A percentile compares a stretch with the other conserved stretches of the same genome.
These are phyloP conservation scores for Carollia perspicillata DNA, from an alignment of 2,113 vertebrate species.

Conservation along the genomic window DNA sequence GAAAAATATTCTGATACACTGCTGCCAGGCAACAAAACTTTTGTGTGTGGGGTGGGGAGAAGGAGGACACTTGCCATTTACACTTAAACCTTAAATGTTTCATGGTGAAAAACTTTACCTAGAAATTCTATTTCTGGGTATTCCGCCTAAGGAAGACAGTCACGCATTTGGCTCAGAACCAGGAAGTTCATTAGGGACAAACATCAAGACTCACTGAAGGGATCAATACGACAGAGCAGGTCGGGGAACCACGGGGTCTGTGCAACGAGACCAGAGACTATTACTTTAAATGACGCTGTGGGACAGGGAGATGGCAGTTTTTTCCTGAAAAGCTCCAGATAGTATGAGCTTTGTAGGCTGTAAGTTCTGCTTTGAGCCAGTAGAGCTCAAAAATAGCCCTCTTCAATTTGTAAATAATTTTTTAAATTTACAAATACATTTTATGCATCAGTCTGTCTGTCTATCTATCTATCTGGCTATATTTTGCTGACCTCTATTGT, in stretches of 20 bases:
- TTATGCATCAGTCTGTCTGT: background rate
- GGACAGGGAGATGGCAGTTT: background rate
- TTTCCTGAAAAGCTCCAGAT: background rate
- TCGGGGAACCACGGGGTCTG: background rate
- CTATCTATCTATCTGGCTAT: background rate
- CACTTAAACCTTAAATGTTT: background rate
- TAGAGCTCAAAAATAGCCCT: background rate
- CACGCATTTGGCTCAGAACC: background rate
- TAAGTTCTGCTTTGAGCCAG: background rate
- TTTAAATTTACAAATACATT: background rate
- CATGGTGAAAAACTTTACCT: background rate
- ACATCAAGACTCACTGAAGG: background rate
- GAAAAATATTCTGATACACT: background rate
- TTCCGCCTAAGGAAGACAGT: background rate
- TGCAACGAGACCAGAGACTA: background rate
- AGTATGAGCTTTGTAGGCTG: background rate
- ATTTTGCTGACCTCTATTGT: background rate
- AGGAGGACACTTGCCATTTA: background rate
- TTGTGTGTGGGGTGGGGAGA: background rate
- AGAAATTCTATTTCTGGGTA: background rate
- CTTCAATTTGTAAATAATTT: background rate
- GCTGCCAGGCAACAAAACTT: background rate
- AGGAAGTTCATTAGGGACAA: background rate
- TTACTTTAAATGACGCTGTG: background rate
- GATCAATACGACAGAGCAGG: background rate